Evolutionary conservation across 64 coral and sea anemone species (phyloP).

Genomic region (Montipora foliosa): DNA sequence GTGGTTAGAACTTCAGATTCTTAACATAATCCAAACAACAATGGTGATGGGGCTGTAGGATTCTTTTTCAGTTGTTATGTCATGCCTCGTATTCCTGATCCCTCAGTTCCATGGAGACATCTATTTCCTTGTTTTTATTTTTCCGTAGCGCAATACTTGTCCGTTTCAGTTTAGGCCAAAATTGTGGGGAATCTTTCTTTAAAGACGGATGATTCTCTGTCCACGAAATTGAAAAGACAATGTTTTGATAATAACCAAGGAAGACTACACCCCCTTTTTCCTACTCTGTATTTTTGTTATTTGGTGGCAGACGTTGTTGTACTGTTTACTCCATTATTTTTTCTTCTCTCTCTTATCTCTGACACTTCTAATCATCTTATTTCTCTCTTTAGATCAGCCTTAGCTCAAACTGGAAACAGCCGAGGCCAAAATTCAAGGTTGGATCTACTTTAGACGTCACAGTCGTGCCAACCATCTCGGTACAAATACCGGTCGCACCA

Average conservation of each 20-base stretch:
- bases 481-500: neutral
- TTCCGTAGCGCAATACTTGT: neutral
- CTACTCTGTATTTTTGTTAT: neutral
- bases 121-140: neutral
- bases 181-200: neutral
- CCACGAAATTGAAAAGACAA: neutral
- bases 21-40: neutral
- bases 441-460: neutral
- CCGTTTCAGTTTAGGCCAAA: neutral
- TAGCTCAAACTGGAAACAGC: neutral
- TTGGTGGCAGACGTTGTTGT: neutral
- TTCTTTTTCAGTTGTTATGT: neutral
- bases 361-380: neutral
- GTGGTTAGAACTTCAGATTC: neutral
- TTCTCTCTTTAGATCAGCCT: neutral
- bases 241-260: neutral
- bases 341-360: neutral
- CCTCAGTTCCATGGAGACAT: neutral
- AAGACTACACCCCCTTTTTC: neutral
- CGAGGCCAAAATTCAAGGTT: neutral
- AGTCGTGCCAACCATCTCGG: constrained; percentile 9
- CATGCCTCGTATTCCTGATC: neutral
- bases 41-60: neutral
- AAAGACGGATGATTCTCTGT: neutral
- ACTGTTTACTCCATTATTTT: neutral